Conservation (phyloP, 2,113 vertebrate species). For the Rhinichthys klamathensis region DNA sequence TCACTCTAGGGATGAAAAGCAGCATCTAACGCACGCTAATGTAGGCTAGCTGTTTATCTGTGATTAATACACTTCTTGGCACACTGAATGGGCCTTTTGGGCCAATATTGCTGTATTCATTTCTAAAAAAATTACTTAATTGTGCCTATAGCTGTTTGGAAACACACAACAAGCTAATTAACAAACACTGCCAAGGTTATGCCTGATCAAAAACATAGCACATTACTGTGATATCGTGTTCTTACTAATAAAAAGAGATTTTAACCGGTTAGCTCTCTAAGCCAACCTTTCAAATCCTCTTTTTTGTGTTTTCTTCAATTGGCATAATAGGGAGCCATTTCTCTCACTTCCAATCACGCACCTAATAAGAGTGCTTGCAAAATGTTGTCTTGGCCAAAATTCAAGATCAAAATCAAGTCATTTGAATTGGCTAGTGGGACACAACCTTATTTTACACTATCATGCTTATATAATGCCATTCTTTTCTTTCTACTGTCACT, state of each 20-base stretch:
- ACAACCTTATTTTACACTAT: background rate
- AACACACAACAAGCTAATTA: background rate
- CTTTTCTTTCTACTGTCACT: background rate
- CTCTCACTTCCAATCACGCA: no score
- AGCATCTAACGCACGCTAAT: background rate
- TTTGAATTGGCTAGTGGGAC: background rate
- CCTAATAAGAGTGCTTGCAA: background rate
- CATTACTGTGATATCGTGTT: background rate
- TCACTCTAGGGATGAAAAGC: slow-evolving; percentile 10
- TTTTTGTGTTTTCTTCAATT: background rate
- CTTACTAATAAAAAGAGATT: background rate
- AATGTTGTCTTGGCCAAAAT: background rate
- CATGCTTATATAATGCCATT: slow-evolving; percentile 3
- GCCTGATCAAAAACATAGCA: background rate
- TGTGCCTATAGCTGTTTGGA: background rate
- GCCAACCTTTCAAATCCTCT: background rate
- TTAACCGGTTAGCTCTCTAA: background rate
- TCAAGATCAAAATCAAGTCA: background rate
- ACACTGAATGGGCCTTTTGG: background rate
- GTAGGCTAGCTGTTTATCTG: background rate
- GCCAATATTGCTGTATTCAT: background rate
- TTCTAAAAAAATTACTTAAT: background rate
- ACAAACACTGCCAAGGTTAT: background rate
- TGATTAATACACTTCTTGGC: background rate
- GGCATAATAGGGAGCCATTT: background rate